These are phyloP conservation scores for Fistularia tabacaria DNA, from an alignment of 2,797 vertebrate genomes.

Conservation along the genomic window DNA sequence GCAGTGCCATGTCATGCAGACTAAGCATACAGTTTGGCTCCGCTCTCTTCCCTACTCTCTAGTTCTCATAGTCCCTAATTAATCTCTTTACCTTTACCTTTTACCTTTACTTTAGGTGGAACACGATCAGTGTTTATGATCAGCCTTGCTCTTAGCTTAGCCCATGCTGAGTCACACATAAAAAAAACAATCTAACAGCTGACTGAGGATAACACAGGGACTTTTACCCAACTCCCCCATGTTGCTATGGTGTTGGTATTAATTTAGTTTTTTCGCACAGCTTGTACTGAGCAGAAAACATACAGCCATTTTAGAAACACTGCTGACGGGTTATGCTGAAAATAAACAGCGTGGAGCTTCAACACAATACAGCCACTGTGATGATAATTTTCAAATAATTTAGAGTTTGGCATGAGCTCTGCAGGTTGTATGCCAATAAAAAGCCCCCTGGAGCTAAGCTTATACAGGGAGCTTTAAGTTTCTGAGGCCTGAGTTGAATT, in stretches of 20 bases:
- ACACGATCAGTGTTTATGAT: conserved; percentile 53
- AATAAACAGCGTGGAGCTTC: conserved; percentile 27
- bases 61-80: conserved; percentile 71
- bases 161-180: conserved; percentile 60
- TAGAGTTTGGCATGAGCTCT: conserved; percentile 36
- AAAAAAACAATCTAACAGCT: conserved; percentile 57
- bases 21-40: conserved; percentile 36
- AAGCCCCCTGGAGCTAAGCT: conserved; percentile 53
- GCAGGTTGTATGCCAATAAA: conserved; percentile 47
- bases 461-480: conserved; percentile 37
- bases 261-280: conserved; percentile 37
- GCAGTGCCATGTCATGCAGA: conserved; percentile 57
- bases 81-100: conserved; percentile 68
- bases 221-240: conserved; percentile 29
- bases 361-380: conserved; percentile 46
- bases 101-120: too few relatives aligned
- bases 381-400: conserved; percentile 45
- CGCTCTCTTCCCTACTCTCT: conserved; percentile 54
- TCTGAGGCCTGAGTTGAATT: conserved; percentile 25
- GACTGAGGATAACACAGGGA: conserved; percentile 56
- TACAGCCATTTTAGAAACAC: conserved; percentile 47
- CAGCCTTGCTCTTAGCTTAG: conserved; percentile 66
- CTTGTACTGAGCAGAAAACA: conserved; percentile 42
- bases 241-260: conserved; percentile 49
- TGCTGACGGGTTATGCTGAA: conserved; percentile 22